Evolutionary conservation across 2,888 invertebrate genomes (phyloP), one percentile per base, ranked within the genome.

Genomic region (Syritta pipiens): DNA sequence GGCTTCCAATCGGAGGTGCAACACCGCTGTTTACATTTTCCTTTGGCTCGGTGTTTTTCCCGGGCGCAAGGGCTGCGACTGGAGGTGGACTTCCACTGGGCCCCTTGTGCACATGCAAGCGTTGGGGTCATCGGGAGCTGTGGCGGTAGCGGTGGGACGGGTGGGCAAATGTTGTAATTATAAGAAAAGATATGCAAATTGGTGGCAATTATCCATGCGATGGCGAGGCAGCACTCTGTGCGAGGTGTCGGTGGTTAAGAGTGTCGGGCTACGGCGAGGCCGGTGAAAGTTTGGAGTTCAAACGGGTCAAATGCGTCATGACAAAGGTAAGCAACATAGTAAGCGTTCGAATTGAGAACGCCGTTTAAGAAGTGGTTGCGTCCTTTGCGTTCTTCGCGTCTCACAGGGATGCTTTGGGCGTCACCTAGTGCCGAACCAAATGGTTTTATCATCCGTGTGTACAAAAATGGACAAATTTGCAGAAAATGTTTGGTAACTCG

Each of bases 61-160:
- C 32, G 14, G 28, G 26, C n/a, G 12, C 4, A 79, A 62, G 79
- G 79, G 79, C 72, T 79, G 72, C 49, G 51, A 79, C 74, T 79
- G 51, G 49, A 79, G 53, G 74, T 74, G 79, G 79, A 26, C 77
- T 67, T 60, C 55, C 24, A 20, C 19, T 35, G 55, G 49, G 57
- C 44, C 40, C 53, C 65, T 65, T 53, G 55, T 60, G 76, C 48
- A 65, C 42, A 48, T 49, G 63, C 37, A 57, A 57, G 55, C 22
- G 35, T 30, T 63, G 53, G 71, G 48, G 40, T 75, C 62, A 49
- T 4, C 17, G 37, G 7, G 9, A 1, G 17, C 12, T 12, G 14
- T 37, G 9, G 37, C 17, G 0, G 4, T 17, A 14, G 6, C 6
- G 3, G 14, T 22, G 5, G 20, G 14, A 32, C 26, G 19, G 40